Base-by-base conservation (phyloP, 2,797 vertebrate species). In the Buphagus erythrorhynchus region DNA sequence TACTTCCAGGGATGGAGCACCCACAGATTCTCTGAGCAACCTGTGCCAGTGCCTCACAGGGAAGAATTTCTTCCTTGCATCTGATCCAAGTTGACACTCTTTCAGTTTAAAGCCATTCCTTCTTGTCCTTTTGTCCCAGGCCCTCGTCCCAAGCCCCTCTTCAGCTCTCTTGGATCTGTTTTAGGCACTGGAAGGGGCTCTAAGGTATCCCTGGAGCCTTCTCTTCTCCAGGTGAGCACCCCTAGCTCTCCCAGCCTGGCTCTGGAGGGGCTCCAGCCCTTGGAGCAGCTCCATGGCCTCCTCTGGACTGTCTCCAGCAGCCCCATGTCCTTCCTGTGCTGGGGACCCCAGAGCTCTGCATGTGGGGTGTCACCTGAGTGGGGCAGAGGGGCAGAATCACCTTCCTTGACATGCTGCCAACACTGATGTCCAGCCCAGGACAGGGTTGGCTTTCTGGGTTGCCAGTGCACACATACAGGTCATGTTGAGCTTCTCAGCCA, bases 311-410 rank as follows among this genome's bases (percentile, higher is more conserved):
- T 12, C 14, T 76, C 13, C 66, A 78, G n/a, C 42, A 71, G 40
- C 57, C 63, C 35, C 35, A 33, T 0, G 0, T 33, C 48, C n/a
- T 20, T 20, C 26, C 48, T 13, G 16, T n/a, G 59, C 5, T 66
- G 52, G 33, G 21, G 12, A 22, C 21, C 43, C 14, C 35, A 33
- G 20, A 45, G 49, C 28, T 57, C 28, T 69, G 43, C 42, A 68
- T 36, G 55, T 8, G 3, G 5, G 35, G 42, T 49, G 48, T 68
- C 35, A 49, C 28, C 71, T 62, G 28, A n/a, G 42, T 0, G 0
- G 52, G 38, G 40, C 61, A 59, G 40, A 35, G 62, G 22, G 26
- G 19, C 55, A 69, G 36, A 43, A 33, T 10, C 19, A 1, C 36
- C 57, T 33, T 29, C 42, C 42, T 16, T 25, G 21, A 7, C 35